These are phyloP conservation scores for Dryobates pubescens DNA, from an alignment of 2,797 vertebrate genomes.

Conservation along the genomic window DNA sequence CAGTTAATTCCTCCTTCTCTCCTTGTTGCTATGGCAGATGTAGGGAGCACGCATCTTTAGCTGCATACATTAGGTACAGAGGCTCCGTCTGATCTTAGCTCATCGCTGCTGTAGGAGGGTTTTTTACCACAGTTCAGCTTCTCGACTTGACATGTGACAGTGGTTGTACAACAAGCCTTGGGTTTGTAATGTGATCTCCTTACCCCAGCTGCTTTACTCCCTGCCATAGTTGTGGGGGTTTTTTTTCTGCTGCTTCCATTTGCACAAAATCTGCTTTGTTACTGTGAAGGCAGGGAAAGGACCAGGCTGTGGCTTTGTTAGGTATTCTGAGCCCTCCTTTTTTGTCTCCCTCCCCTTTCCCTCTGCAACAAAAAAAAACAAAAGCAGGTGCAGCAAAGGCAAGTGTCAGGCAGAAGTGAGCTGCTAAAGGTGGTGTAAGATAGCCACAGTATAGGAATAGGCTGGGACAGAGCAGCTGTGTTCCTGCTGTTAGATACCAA, in stretches of 20 bases:
- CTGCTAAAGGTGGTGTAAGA: constrained; percentile 39
- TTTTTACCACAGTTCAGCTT: constrained; percentile 58
- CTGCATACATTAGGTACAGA: constrained; percentile 57
- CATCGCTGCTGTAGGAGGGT: constrained; percentile 1
- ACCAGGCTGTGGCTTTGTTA: background rate
- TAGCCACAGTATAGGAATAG: constrained; percentile 12
- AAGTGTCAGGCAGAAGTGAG: constrained; percentile 34
- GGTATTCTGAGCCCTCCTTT: background rate
- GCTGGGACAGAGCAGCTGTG: constrained; percentile 71
- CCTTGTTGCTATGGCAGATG: constrained; percentile 66
- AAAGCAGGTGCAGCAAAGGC: constrained; percentile 55
- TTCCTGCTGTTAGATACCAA: constrained; percentile 47
- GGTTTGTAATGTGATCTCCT: constrained; percentile 54
- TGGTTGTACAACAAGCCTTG: constrained; percentile 60
- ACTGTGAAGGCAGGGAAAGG: constrained; percentile 8
- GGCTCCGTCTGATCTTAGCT: constrained; percentile 55
- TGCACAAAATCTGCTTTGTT: constrained; percentile 37
- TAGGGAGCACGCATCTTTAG: constrained; percentile 42
- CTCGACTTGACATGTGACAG: constrained; percentile 61
- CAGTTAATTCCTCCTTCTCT: constrained; percentile 46
- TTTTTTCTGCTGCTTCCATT: background rate
- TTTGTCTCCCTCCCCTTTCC: background rate
- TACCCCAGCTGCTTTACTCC: background rate
- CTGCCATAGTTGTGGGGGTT: background rate
- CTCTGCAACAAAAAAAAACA: background rate